phyloP scores from a whole-genome alignment of 1,140 invertebrate genomes.

The Tetramorium simillimum region DNA sequence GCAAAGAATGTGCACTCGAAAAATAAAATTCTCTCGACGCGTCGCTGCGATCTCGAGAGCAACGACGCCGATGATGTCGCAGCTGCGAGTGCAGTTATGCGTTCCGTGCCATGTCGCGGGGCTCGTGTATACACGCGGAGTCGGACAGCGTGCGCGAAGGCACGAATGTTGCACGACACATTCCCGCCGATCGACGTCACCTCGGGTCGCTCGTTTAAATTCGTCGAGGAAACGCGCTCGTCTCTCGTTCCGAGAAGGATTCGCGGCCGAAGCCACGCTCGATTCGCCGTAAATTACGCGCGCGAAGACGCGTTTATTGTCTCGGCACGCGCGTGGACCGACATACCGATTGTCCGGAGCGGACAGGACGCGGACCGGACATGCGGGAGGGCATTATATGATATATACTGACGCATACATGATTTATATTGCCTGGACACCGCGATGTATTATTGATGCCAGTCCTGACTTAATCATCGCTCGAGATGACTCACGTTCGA shows the following conservation, averaged over 20 bases:
- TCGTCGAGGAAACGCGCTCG: conserved; percentile 45
- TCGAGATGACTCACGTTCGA: background rate
- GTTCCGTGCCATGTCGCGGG: conserved; percentile 26
- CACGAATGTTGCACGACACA: conserved; percentile 54
- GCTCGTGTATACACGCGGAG: background rate
- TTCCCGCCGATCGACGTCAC: conserved; percentile 49
- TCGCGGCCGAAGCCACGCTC: background rate
- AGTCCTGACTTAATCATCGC: background rate
- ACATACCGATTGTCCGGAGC: conserved; percentile 43
- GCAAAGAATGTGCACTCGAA: background rate
- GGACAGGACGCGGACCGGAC: background rate
- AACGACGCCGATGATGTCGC: conserved; percentile 61
- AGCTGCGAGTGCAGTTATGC: conserved; percentile 62
- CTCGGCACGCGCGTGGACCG: conserved; percentile 45
- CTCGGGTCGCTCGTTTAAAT: conserved; percentile 53
- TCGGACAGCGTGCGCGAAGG: background rate
- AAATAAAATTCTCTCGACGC: background rate
- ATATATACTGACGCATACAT: background rate
- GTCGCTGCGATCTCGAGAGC: conserved; percentile 33
- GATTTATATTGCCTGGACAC: background rate
- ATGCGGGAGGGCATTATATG: background rate
- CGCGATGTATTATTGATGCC: conserved; percentile 8
- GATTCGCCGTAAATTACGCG: conserved; percentile 20
- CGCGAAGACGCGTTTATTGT: conserved; percentile 33
- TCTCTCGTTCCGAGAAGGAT: background rate